These are phyloP conservation scores for Drosophila setosimentum DNA, from an alignment of 2,888 invertebrate genomes.

Conservation along the genomic window DNA sequence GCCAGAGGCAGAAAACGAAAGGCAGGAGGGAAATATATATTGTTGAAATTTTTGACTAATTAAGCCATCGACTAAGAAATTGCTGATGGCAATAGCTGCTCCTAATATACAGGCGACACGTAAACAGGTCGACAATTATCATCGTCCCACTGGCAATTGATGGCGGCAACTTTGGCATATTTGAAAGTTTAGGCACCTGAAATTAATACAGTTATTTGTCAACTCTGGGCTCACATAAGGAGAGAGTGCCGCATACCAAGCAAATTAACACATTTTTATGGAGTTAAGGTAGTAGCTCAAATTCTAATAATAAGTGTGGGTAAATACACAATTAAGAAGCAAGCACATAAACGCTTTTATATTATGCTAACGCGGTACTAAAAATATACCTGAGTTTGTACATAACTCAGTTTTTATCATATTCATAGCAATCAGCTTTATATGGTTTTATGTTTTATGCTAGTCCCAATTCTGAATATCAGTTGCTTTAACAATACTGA, in stretches of 20 bases:
- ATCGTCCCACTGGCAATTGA: slow-evolving; percentile 41
- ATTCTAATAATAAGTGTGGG: no score
- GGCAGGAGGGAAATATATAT: slow-evolving; percentile 29
- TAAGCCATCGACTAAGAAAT: slow-evolving; percentile 57
- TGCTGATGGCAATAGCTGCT: slow-evolving; percentile 14
- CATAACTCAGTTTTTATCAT: neutral
- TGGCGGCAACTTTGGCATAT: slow-evolving; percentile 59
- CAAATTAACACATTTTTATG: slow-evolving; percentile 69
- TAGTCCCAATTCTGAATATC: neutral
- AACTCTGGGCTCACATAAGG: neutral
- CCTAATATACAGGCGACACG: slow-evolving; percentile 65
- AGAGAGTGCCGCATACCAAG: slow-evolving; percentile 43
- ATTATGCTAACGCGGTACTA: neutral
- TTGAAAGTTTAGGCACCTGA: slow-evolving; percentile 67
- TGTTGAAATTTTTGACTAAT: slow-evolving; percentile 71
- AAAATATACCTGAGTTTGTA: neutral
- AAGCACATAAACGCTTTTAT: neutral
- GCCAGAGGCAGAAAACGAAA: neutral
- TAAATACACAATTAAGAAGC: neutral
- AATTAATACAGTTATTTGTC: slow-evolving; percentile 58
- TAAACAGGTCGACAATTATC: slow-evolving; percentile 74
- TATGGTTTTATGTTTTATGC: neutral
- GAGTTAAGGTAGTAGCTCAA: neutral
- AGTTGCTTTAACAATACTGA: neutral
- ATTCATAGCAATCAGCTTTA: neutral